A percentile compares a stretch with the other conserved stretches of the same genome.
Evolutionary conservation across 2,888 invertebrate genomes (phyloP).

Genomic region (Nipponacmea schrenckii): DNA sequence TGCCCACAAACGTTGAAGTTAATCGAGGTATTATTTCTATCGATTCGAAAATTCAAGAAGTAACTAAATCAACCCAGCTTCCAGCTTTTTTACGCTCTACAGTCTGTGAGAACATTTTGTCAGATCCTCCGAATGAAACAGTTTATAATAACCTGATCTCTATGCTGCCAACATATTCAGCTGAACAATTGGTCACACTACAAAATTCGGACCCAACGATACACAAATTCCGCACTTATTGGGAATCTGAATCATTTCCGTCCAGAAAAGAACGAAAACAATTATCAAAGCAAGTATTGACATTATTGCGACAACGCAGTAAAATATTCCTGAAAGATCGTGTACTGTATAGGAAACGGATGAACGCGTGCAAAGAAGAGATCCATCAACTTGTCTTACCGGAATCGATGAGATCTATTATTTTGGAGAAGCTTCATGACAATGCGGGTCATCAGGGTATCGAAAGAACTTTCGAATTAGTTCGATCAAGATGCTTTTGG

Average conservation of each 20-base stretch:
- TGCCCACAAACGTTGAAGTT: background rate
- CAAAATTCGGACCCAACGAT: conserved; percentile 2
- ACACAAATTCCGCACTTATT: background rate
- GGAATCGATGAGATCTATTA: background rate
- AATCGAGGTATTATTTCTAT: too few relatives aligned
- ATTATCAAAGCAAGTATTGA: background rate
- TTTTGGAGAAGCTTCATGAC: conserved; percentile 24
- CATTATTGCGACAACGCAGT: conserved; percentile 9
- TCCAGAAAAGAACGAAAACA: background rate
- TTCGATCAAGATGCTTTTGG: too few relatives aligned
- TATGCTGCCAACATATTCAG: conserved; percentile 7
- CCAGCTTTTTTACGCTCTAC: too few relatives aligned
- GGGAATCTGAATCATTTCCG: background rate
- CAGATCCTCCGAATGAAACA: background rate
- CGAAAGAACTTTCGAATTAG: too few relatives aligned
- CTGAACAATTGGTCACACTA: conserved; percentile 1
- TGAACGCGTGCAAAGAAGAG: conserved; percentile 11
- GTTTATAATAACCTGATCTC: background rate
- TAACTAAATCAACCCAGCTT: background rate
- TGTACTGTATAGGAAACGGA: conserved; percentile 18
- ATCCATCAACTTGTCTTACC: conserved; percentile 21
- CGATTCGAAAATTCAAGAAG: background rate
- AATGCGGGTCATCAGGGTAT: too few relatives aligned
- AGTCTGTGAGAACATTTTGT: background rate
- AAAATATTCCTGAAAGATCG: conserved; percentile 3